Evolutionary conservation across 2,888 invertebrate genomes (phyloP).

Genomic region (Drosophila falleni): DNA sequence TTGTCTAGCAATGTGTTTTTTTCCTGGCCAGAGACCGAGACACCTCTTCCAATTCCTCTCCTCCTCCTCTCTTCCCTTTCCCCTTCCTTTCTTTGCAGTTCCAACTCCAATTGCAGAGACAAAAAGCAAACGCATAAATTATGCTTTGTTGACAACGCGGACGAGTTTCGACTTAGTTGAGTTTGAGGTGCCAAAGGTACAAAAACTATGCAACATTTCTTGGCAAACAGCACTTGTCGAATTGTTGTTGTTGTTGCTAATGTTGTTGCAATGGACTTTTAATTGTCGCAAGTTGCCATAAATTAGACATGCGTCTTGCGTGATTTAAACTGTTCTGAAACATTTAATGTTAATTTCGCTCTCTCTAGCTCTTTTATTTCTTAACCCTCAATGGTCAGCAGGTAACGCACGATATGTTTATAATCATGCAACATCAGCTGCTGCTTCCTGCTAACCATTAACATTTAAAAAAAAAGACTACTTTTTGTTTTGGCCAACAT

Average conservation of each 20-base stretch:
- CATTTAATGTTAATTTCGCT: conserved; percentile 68
- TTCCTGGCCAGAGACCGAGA: conserved; percentile 44
- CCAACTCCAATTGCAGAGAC: conserved; percentile 49
- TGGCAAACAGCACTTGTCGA: conserved; percentile 51
- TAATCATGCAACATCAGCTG: conserved; percentile 46
- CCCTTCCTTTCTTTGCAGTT: conserved; percentile 3
- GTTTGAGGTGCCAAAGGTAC: conserved; percentile 72
- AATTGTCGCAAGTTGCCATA: conserved; percentile 69
- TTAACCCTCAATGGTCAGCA: conserved; percentile 44
- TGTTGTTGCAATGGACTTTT: conserved; percentile 62
- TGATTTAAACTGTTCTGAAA: conserved; percentile 68
- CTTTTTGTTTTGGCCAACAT: conserved; percentile 19
- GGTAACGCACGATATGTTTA: conserved; percentile 51
- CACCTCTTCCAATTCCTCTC: not conserved
- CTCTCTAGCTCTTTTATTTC: not conserved
- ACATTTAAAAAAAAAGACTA: conserved; percentile 16
- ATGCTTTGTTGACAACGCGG: conserved; percentile 71
- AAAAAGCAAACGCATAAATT: conserved; percentile 70
- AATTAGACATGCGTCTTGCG: conserved; percentile 58
- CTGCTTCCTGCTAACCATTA: conserved; percentile 39
- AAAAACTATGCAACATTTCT: conserved; percentile 58
- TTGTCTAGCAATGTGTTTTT: conserved; percentile 70
- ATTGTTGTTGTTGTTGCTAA: conserved; percentile 11
- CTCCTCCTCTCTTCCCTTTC: conserved; percentile 1
- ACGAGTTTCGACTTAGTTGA: conserved; percentile 25